Percentiles rank a stretch among this genome's conserved stretches.
Evolutionary conservation across 2,888 invertebrate genomes (phyloP).

Genomic region (Polyommatus icarus): DNA sequence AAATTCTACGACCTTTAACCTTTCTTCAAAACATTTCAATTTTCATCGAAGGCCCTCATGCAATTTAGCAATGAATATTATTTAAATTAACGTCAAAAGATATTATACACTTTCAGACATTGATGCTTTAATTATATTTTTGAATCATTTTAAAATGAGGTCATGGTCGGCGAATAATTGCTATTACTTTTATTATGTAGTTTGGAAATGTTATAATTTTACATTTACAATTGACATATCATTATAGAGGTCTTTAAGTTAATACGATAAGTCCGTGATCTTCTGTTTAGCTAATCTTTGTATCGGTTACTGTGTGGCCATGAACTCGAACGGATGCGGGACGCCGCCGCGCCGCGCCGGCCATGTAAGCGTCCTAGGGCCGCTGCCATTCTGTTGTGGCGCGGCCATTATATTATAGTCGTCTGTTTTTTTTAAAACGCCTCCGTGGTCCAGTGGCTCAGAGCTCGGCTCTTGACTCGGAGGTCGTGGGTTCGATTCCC

Average conservation of each 20-base stretch:
- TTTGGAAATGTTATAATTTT: slow-evolving; percentile 3
- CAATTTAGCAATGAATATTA: background rate
- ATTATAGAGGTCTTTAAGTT: slow-evolving; percentile 12
- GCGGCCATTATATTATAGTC: too few relatives aligned
- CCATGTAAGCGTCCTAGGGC: too few relatives aligned
- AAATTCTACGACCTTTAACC: too few relatives aligned
- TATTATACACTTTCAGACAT: background rate
- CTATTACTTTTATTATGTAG: slow-evolving; percentile 8
- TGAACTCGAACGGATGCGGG: background rate
- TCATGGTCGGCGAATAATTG: background rate
- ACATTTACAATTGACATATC: slow-evolving; percentile 12
- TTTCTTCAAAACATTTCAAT: too few relatives aligned
- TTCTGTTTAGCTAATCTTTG: slow-evolving; percentile 43
- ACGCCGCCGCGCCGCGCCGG: background rate
- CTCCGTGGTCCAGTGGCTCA: too few relatives aligned
- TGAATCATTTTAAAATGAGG: slow-evolving; percentile 2
- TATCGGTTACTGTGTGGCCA: slow-evolving; percentile 27
- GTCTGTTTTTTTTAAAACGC: too few relatives aligned
- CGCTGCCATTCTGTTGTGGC: too few relatives aligned
- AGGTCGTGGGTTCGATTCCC: too few relatives aligned
- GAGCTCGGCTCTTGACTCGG: too few relatives aligned
- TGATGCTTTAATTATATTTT: slow-evolving; percentile 13
- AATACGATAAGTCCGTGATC: slow-evolving; percentile 34
- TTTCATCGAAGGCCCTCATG: too few relatives aligned
- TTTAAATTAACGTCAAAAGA: background rate